Conservation (phyloP, 2,113 vertebrate genomes). For the Balaenoptera acutorostrata region DNA sequence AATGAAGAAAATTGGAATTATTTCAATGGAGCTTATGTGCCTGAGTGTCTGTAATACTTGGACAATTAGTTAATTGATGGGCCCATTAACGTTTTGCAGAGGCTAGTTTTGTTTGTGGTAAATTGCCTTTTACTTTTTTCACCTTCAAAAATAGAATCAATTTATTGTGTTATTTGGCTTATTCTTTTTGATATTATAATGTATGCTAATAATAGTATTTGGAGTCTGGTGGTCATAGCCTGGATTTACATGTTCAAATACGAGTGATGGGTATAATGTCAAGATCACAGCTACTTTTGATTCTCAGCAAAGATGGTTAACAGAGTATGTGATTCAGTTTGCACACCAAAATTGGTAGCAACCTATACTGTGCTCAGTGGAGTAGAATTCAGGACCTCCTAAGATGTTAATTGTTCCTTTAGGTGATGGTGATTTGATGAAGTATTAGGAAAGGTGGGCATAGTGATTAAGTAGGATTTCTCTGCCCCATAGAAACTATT, state of each 20-base stretch:
- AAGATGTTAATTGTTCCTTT: background rate
- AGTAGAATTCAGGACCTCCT: background rate
- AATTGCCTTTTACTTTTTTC: conserved; percentile 2
- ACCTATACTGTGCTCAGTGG: background rate
- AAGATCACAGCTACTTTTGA: background rate
- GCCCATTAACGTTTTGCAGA: background rate
- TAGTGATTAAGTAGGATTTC: conserved; percentile 37
- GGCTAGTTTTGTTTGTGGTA: background rate
- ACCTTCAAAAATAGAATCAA: background rate
- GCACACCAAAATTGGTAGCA: background rate
- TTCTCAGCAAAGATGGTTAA: background rate
- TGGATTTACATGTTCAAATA: background rate
- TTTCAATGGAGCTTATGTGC: background rate
- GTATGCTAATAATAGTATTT: background rate
- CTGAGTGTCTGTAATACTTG: background rate
- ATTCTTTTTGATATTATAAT: conserved; percentile 45
- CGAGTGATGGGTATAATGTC: background rate
- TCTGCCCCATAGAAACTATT: conserved; percentile 39
- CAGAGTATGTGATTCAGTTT: background rate
- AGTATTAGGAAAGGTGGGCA: background rate
- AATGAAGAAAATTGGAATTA: background rate
- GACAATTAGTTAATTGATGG: background rate
- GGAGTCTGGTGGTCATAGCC: background rate
- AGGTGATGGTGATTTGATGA: background rate
- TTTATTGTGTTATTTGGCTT: background rate